phyloP scores from a whole-genome alignment of 1,140 invertebrate species.

The Diplogasteroides magnus region DNA sequence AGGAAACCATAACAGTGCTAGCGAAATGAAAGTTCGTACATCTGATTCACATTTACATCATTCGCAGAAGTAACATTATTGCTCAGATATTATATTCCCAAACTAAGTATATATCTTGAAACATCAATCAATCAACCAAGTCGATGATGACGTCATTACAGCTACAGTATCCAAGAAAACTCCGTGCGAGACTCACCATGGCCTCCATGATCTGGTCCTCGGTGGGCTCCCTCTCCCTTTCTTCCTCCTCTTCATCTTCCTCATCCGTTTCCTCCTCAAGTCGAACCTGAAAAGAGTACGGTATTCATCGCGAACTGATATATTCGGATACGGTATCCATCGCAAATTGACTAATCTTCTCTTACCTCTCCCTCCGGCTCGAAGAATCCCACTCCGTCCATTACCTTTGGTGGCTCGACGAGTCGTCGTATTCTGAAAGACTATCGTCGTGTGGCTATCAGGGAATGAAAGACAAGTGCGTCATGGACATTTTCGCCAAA shows the following conservation, averaged over 20 bases:
- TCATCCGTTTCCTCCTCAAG: not conserved
- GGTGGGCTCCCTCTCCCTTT: not conserved
- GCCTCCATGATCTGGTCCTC: not conserved
- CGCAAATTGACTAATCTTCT: not conserved
- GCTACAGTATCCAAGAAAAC: too few relatives aligned
- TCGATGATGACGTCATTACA: too few relatives aligned
- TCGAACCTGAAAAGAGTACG: not conserved
- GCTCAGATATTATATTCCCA: too few relatives aligned
- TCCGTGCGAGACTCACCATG: not conserved
- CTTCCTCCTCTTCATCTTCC: not conserved
- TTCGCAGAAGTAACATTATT: too few relatives aligned
- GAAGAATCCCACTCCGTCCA: conserved; percentile 15
- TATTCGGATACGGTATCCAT: not conserved
- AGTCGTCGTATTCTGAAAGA: conserved; percentile 10
- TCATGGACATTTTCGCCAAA: conserved; percentile 10
- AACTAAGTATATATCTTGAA: too few relatives aligned
- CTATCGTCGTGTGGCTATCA: conserved; percentile 3
- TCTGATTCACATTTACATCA: too few relatives aligned
- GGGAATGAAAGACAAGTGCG: not conserved
- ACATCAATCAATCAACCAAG: too few relatives aligned
- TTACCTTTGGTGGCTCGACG: conserved; percentile 16
- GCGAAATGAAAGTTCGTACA: too few relatives aligned
- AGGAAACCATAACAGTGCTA: too few relatives aligned
- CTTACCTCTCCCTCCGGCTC: conserved; percentile 18
- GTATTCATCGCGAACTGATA: not conserved